Evolutionary conservation across 2,113 vertebrate genomes (phyloP), one percentile per base, ranked within the genome.

Genomic region (Gnathonemus longibarbis): DNA sequence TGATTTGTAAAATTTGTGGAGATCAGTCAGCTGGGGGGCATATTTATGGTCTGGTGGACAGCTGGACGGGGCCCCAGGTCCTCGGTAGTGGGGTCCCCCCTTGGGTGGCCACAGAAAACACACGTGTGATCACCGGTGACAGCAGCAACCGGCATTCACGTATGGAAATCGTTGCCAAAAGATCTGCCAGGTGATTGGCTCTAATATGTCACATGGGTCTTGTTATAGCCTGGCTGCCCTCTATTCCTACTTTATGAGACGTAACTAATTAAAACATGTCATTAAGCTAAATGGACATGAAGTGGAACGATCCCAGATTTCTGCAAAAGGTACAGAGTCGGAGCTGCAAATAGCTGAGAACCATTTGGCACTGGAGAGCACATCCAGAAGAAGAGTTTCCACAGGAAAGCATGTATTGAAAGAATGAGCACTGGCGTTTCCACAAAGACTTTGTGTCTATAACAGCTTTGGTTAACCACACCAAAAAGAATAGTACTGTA

Each of bases 261-360:
- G 74, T 35, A 80, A 80, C 74, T 80, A 80, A 80, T 80, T 42
- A 80, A 80, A 80, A 80, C 74, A 80, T 42, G 74, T 80, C 74
- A 42, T 80, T 80, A 80, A 80, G 74, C 74, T 80, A 39, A 80
- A 42, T 35, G 15, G 74, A 80, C 74, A 39, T 80, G 74, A 80
- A 80, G 74, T 35, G 35, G 74, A 80, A 80, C 35, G 74, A 19
- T 80, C 31, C 74, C 35, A 39, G 31, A 80, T 80, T 35, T 17
- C 74, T 19, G 74, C 13, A 39, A 42, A 80, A 80, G 11, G 74
- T 80, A 80, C 74, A 80, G 35, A 70, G 62, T 31, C 3, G 27
- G n/a, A 70, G 74, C 31, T 80, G 35, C 31, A 80, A 19, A 80
- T 80, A 42, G 74, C 74, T 80, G 31, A 80, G 35, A 42, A 19